Percentiles rank a stretch among this genome's conserved stretches.
These are phyloP conservation scores for Meliscaeva auricollis DNA, from an alignment of 2,888 invertebrate genomes.

Conservation along the genomic window DNA sequence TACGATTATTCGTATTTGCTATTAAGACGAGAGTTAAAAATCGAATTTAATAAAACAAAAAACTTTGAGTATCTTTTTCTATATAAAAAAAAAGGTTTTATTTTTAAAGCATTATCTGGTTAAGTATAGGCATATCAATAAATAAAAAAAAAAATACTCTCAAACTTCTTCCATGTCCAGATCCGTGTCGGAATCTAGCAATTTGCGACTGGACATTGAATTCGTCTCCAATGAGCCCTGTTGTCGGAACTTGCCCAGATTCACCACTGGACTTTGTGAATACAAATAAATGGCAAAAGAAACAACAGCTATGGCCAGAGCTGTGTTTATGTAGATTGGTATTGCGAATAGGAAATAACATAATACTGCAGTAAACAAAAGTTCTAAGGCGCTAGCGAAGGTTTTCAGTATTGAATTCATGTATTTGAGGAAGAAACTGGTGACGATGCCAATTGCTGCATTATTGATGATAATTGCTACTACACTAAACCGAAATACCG, in stretches of 20 bases:
- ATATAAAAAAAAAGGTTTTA: slow-evolving; percentile 44
- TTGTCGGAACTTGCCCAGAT: slow-evolving; percentile 83
- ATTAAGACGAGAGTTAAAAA: background rate
- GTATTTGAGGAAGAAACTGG: slow-evolving; percentile 96
- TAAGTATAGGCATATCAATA: slow-evolving; percentile 36
- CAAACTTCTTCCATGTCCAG: slow-evolving; percentile 82
- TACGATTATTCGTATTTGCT: slow-evolving; percentile 10
- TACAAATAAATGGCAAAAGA: slow-evolving; percentile 93
- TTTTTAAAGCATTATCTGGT: slow-evolving; percentile 51
- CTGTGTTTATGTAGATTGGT: slow-evolving; percentile 92
- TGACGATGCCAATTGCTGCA: slow-evolving; percentile 95
- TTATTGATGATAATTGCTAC: slow-evolving; percentile 94
- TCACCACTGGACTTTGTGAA: slow-evolving; percentile 94
- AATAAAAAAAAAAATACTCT: background rate
- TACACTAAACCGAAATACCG: slow-evolving; percentile 89
- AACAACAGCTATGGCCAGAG: slow-evolving; percentile 92
- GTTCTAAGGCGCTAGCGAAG: slow-evolving; percentile 96
- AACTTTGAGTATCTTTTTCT: slow-evolving; percentile 12
- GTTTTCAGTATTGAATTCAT: slow-evolving; percentile 98
- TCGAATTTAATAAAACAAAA: slow-evolving; percentile 12
- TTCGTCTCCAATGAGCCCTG: slow-evolving; percentile 42
- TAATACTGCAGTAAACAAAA: slow-evolving; percentile 94
- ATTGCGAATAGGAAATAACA: slow-evolving; percentile 94
- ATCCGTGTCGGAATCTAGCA: slow-evolving; percentile 81
- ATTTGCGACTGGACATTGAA: slow-evolving; percentile 77